These are phyloP conservation scores for Porites rus DNA, from an alignment of 92 coral and sea anemone species.

Conservation along the genomic window DNA sequence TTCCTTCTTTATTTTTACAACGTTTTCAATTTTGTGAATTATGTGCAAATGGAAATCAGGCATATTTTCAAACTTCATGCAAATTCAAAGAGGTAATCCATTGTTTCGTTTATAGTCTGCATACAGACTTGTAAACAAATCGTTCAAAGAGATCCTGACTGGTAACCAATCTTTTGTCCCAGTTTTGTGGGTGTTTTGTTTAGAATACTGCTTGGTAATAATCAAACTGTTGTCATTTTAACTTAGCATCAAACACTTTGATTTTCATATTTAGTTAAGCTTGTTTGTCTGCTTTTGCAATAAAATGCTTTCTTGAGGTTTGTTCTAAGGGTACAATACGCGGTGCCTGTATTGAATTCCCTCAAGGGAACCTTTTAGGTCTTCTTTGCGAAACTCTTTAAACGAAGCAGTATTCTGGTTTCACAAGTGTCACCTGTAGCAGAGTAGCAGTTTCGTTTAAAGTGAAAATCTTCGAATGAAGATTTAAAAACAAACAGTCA, in stretches of 20 bases:
- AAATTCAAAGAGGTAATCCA: not conserved
- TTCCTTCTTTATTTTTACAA: not conserved
- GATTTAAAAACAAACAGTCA: not conserved
- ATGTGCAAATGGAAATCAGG: not conserved
- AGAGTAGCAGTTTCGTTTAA: not conserved
- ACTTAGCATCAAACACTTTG: not conserved
- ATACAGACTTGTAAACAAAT: constrained; percentile 4
- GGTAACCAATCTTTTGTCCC: not conserved
- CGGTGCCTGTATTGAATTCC: not conserved
- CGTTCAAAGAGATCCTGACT: constrained; percentile 13
- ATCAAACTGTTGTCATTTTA: constrained; percentile 2
- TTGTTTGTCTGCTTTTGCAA: not conserved
- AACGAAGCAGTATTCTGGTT: not conserved
- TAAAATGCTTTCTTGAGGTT: not conserved
- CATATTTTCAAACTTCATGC: not conserved
- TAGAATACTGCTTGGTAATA: constrained; percentile 2
- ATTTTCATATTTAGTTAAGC: not conserved
- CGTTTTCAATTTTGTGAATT: not conserved
- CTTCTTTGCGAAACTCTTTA: not conserved
- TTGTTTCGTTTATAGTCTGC: constrained; percentile 15
- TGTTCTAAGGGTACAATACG: not conserved
- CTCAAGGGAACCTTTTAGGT: not conserved
- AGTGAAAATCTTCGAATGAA: not conserved
- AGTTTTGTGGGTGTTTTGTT: constrained; percentile 6
- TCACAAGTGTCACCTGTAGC: not conserved